Evolutionary conservation across 2,888 invertebrate species (phyloP), one percentile per base, ranked within the genome.

Genomic region (Lasioglossum malachurum): DNA sequence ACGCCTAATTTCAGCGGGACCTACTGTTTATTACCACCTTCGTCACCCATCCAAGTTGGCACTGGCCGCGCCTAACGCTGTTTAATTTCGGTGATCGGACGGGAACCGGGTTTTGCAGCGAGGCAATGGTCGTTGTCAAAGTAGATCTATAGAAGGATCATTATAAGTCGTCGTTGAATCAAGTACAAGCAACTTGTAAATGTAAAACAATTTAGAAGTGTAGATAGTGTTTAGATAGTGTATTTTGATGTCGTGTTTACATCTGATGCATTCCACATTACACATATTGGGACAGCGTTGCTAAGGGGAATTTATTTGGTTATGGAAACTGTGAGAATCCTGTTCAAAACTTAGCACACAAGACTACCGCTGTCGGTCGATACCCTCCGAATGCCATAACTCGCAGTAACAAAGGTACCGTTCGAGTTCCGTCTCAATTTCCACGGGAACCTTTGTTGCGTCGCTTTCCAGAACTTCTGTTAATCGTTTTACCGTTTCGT

Each of bases 371-470:
- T 64, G 75, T 38, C 35, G 5, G n/a, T 27, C 12, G 69, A 41
- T 38, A 12, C 69, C 27, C 23, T 19, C 60, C n/a, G 76, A 82
- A 76, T 46, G 49, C 57, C 60, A 53, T 69, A 82, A 35, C 41
- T n/a, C 38, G 31, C 12, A 38, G 38, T 31, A 75, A 74, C 69
- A 75, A 79, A 46, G 67, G 67, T 78, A 75, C 72, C 77, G 71
- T 79, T 76, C n/a, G 8, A 77, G 41, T 53, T 57, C 27, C 57
- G 57, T 82, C 86, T 86, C 73, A 82, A 84, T 84, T 87, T 83
- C 82, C 67, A 44, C 57, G 64, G 72, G 75, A 44, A 38, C 27
- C 35, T 27, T 75, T 44, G 53, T 78, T 78, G 64, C 44, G 74
- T 69, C 72, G 67, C 83, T 83, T 87, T 67, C 41, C 82, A 77